Percentiles rank a stretch among this genome's conserved stretches.
Conservation (phyloP, 2,797 vertebrate species). For the Rhynchonycteris naso region DNA sequence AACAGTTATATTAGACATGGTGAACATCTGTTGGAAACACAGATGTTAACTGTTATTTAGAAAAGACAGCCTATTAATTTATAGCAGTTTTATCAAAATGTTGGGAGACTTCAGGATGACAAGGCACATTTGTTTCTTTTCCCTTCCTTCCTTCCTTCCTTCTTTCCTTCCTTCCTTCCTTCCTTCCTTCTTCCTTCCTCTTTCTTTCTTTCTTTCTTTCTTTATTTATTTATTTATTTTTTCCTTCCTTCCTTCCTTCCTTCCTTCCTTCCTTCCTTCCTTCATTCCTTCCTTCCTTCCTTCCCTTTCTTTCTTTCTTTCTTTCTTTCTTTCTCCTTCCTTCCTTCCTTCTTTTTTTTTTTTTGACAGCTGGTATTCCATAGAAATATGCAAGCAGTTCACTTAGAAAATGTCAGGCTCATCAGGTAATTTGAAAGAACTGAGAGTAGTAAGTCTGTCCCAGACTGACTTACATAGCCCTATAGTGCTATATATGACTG, state of each 20-base stretch:
- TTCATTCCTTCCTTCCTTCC: neutral
- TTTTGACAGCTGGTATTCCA: neutral
- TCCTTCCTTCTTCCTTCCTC: no score
- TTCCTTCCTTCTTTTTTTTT: neutral
- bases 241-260: neutral
- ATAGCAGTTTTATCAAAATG: constrained; percentile 58
- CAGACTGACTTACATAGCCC: neutral
- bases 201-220: no score
- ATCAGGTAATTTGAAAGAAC: neutral
- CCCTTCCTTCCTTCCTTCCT: neutral
- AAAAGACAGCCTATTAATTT: constrained; percentile 51
- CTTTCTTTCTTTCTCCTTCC: no score
- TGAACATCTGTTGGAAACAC: constrained; percentile 31
- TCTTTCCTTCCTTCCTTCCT: no score
- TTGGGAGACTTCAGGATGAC: constrained; percentile 5
- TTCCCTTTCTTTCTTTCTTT: no score
- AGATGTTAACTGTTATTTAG: neutral
- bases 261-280: neutral
- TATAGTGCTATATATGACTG: neutral
- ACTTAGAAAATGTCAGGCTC: neutral
- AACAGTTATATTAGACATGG: neutral
- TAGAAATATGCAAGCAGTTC: constrained; percentile 48
- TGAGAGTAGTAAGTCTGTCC: neutral
- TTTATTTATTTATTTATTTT: no score
- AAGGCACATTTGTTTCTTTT: constrained; percentile 50